Percentiles rank a stretch among this genome's conserved stretches.
Evolutionary conservation across 2,888 invertebrate genomes (phyloP).

Genomic region (Cybosia mesomella): DNA sequence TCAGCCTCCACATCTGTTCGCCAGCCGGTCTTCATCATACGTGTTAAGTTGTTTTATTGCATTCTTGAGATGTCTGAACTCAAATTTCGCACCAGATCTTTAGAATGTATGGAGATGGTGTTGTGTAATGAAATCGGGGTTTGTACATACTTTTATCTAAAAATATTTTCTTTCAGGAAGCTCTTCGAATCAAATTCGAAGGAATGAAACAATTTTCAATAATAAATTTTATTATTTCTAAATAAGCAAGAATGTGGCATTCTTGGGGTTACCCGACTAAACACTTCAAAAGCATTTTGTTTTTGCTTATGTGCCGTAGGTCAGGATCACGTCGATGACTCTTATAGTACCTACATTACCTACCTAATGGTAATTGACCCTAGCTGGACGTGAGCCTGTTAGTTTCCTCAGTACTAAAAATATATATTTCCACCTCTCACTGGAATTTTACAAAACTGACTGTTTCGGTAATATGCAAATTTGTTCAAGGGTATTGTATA

Average conservation of each 20-base stretch:
- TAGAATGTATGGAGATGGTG: neutral
- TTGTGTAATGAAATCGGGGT: neutral
- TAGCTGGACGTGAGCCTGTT: neutral
- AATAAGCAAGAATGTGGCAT: too few species aligned
- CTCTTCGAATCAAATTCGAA: too few species aligned
- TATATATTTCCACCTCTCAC: neutral
- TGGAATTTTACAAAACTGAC: neutral
- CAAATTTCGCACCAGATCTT: conserved; percentile 3
- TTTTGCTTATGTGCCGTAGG: too few species aligned
- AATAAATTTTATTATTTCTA: too few species aligned
- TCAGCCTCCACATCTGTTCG: conserved; percentile 45
- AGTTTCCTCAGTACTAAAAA: neutral
- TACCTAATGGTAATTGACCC: neutral
- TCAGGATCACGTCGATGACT: too few species aligned
- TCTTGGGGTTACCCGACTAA: too few species aligned
- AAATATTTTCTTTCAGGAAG: neutral
- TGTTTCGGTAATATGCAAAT: neutral
- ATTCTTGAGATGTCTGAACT: neutral
- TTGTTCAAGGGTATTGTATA: conserved; percentile 2
- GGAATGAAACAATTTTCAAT: too few species aligned
- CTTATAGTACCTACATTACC: too few species aligned
- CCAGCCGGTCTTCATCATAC: conserved; percentile 34
- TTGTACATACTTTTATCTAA: neutral
- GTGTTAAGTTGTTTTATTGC: conserved; percentile 26
- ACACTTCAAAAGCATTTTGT: too few species aligned